Evolutionary conservation across 2,888 invertebrate genomes (phyloP), one percentile per base, ranked within the genome.

Genomic region (Punctoribates punctum): DNA sequence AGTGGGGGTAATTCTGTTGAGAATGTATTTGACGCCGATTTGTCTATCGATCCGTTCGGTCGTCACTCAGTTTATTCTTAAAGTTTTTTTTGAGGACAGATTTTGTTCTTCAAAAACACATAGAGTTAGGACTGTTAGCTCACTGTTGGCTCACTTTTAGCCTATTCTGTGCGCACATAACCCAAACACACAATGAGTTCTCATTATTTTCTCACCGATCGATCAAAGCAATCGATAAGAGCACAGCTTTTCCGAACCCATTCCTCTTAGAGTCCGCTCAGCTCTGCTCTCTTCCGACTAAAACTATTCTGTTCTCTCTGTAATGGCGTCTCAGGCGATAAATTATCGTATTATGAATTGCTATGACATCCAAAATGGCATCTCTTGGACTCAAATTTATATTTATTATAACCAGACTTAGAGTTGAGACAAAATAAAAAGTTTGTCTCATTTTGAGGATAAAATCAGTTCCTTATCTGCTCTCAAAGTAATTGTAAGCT

Each of bases 291-390:
- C 57, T 23, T 25, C 23, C 57, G 9, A 25, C 11, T 13, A 11
- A 48, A 57, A 25, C 57, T 13, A 25, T 57, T 25, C 57, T 23
- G 57, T 54, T 23, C 15, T 25, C 57, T 25, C 57, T 57, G 25
- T 57, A 57, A 57, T 57, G 57, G 57, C 57, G 57, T 57, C 57
- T 57, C n/a, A 9, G 57, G 23, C 57, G 57, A 57, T 57, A 23
- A 57, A 57, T 57, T 57, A 25, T 57, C 11, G 25, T 57, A 8
- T 57, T 57, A 57, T 57, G 57, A 57, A 57, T 57, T 57, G 57
- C 20, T 25, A 25, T 25, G 25, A 57, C 57, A 57, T 57, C 23
- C 57, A 57, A 57, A 57, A 57, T 25, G 25, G 57, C 25, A 34
- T 34, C 34, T 34, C 34, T 25, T 25, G 23, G 25, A 25, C 25